Evolutionary conservation across 2,797 vertebrate genomes (phyloP), one percentile per base, ranked within the genome.

Genomic region (Enteromius paludinosus): DNA sequence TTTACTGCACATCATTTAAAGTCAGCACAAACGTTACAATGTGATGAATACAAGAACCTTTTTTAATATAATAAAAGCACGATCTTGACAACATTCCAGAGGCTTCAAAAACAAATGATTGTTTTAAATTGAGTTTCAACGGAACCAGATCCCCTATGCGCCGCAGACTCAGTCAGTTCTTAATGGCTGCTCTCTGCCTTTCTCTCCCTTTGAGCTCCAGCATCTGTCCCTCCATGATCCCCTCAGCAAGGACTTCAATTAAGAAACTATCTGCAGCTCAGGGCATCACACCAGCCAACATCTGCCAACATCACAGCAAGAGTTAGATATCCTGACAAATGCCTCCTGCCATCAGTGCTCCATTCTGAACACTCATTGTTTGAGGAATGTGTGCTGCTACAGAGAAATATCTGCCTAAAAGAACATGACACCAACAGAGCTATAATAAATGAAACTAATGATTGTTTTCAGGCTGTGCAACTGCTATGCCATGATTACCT

Each of bases 171-270:
- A 38, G 62, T 25, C 68, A 75, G 71, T 74, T 83, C 30, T 35
- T 81, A 71, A 79, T 62, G 66, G 49, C 54, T 70, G 76, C 33
- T 78, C 65, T 61, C 65, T 82, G 38, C 28, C 66, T 62, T 28
- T 71, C 80, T 65, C 68, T 87, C 78, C 72, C 69, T 82, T 76
- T 35, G 62, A 78, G 79, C 79, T 28, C 20, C 45, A 25, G 72
- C 71, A 86, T 86, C 83, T 83, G 73, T 79, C 80, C n/a, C 78
- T 79, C 69, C 85, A 77, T 61, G 80, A 81, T 80, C 59, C 52
- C 23, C 78, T 74, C 83, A 83, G 78, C 81, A 83, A 81, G 74
- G 56, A 72, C 45, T 79, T 80, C 81, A 85, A 86, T 88, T 83
- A 88, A 85, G 81, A 81, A 86, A 75, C 68, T 74, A 86, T 84